These are phyloP conservation scores for Peribatodes rhomboidaria DNA, from an alignment of 2,888 invertebrate genomes.

Conservation along the genomic window DNA sequence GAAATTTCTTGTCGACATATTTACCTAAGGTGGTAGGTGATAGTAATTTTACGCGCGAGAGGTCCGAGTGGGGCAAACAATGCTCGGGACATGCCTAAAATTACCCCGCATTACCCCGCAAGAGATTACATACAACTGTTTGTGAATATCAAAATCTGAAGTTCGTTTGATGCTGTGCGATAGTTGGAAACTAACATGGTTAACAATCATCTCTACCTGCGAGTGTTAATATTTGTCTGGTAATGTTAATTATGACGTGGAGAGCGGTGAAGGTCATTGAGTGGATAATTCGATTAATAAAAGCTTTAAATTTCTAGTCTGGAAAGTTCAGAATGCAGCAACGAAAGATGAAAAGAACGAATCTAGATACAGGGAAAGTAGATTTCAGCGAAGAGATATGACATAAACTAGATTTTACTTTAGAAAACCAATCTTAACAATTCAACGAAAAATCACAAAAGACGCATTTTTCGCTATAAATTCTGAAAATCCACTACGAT, in stretches of 20 bases:
- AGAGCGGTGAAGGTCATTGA: conserved; percentile 50
- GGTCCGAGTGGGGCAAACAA: conserved; percentile 76
- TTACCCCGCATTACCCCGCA: conserved; percentile 64
- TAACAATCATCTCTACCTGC: conserved; percentile 56
- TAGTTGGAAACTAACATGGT: conserved; percentile 61
- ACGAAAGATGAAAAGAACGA: too few relatives aligned
- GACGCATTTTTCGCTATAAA: neutral
- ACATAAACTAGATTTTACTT: too few relatives aligned
- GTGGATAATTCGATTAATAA: conserved; percentile 22
- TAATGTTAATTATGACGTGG: conserved; percentile 16
- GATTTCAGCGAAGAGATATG: too few relatives aligned
- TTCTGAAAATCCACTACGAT: conserved; percentile 39
- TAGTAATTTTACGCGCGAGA: conserved; percentile 85
- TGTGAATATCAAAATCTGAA: conserved; percentile 66
- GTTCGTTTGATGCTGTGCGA: conserved; percentile 69
- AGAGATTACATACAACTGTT: conserved; percentile 66
- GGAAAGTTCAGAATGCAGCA: too few relatives aligned
- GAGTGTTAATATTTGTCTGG: conserved; percentile 54
- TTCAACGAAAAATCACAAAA: too few relatives aligned
- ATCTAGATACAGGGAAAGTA: too few relatives aligned
- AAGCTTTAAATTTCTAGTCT: neutral
- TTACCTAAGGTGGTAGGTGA: conserved; percentile 85
- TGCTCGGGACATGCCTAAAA: conserved; percentile 71
- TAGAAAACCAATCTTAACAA: too few relatives aligned
- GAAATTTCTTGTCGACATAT: conserved; percentile 86